These are phyloP conservation scores for Crotophaga sulcirostris DNA, from an alignment of 2,113 vertebrate species.

Conservation along the genomic window DNA sequence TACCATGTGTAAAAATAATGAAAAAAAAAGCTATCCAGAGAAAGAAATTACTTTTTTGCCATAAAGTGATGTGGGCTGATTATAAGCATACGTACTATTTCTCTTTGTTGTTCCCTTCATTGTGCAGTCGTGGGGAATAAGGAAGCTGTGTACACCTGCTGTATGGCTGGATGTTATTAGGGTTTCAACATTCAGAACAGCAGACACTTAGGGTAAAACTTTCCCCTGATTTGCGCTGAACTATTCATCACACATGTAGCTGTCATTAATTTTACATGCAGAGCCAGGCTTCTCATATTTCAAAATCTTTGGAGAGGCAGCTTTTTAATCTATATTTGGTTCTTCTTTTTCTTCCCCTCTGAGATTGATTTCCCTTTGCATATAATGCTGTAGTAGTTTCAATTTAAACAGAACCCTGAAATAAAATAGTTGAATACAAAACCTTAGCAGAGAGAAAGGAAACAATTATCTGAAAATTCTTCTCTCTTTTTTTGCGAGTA, in stretches of 20 bases:
- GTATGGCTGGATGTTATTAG: background rate
- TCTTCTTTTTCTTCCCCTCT: constrained; percentile 50
- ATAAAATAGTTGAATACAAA: constrained; percentile 74
- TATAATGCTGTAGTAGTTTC: constrained; percentile 80
- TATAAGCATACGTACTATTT: background rate
- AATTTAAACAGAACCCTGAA: constrained; percentile 77
- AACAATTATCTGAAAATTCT: constrained; percentile 62
- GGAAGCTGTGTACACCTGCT: background rate
- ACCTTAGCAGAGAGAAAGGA: constrained; percentile 50
- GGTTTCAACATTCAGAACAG: background rate
- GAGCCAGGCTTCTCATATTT: constrained; percentile 76
- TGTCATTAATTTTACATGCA: constrained; percentile 81
- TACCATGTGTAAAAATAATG: background rate
- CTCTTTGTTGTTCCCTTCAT: constrained; percentile 15
- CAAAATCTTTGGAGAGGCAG: constrained; percentile 71
- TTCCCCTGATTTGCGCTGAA: constrained; percentile 53
- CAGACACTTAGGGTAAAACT: constrained; percentile 20
- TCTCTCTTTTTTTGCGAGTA: constrained; percentile 41
- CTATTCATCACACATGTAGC: constrained; percentile 59
- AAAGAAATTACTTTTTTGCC: constrained; percentile 39
- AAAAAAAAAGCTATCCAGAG: background rate
- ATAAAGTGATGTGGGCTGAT: background rate
- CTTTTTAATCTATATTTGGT: constrained; percentile 82
- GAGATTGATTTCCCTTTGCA: constrained; percentile 82
- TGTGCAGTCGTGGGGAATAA: background rate